Conservation (phyloP, 2,113 vertebrate species). For the Microtus pennsylvanicus region DNA sequence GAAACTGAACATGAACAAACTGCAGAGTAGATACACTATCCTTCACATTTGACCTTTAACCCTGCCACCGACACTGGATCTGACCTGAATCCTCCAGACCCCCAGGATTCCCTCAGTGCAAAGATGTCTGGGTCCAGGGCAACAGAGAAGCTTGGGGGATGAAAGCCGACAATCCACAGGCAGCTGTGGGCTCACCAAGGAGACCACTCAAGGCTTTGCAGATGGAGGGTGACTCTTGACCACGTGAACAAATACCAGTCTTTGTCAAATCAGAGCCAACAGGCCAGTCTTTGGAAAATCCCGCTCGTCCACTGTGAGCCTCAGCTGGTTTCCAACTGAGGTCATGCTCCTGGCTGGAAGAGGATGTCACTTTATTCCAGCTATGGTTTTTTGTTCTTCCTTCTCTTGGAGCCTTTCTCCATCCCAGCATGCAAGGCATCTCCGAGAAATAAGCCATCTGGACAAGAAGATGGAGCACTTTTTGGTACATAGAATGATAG, state of each 20-base stretch:
- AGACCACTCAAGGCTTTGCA: neutral
- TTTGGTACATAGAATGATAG: neutral
- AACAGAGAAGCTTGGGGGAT: neutral
- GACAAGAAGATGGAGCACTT: neutral
- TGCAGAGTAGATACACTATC: neutral
- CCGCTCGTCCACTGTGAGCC: neutral
- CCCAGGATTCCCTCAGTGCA: neutral
- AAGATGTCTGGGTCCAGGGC: neutral
- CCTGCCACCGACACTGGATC: neutral
- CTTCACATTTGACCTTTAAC: neutral
- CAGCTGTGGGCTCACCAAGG: no score
- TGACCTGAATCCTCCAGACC: neutral
- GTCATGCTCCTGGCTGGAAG: neutral
- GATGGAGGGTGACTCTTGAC: neutral
- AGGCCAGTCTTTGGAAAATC: neutral
- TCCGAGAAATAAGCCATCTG: neutral
- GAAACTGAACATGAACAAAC: neutral
- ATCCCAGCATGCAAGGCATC: neutral
- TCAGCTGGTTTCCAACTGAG: neutral
- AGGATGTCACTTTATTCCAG: neutral
- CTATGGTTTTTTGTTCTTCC: no score
- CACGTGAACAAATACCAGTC: neutral
- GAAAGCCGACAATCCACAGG: neutral
- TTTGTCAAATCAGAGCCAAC: neutral
- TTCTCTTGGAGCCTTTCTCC: neutral